Base-by-base conservation (phyloP, 2,113 vertebrate genomes). In the Gopherus flavomarginatus region DNA sequence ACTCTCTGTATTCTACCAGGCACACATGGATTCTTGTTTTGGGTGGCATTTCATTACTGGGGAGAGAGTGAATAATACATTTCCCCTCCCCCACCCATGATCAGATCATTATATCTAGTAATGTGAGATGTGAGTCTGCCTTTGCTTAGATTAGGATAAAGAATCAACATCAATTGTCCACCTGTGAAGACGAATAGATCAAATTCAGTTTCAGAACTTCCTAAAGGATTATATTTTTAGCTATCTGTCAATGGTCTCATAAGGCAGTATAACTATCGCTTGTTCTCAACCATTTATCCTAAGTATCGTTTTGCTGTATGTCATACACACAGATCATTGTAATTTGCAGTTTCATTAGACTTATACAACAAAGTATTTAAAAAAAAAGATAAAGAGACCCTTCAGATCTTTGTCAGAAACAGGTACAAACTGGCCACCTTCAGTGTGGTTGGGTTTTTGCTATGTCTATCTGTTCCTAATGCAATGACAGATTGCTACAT, bases 261-360 rank as follows among this genome's bases (percentile, higher is more conserved):
- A 92, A 86, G 81, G 81, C 75, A 49, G 86, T 82, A 82, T 86
- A 93, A 89, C 81, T 57, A 13, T 89, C 38, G 90, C 56, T 19
- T 86, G 16, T 86, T 97, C 81, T 90, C 35, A 42, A 27, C 5
- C 72, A 86, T 82, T 85, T 89, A 80, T 79, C 87, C 0, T 7
- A 95, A 92, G 56, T 38, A n/a, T 88, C 82, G 59, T 96, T 95
- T 90, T 94, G 19, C 85, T 93, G 81, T 44, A 44, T 77, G 72
- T 77, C 38, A 84, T 9, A 7, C 38, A 57, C 79, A 85, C 26
- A 57, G 86, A 95, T 87, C 86, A 93, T 57, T 93, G 53, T 65
- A 91, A 90, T 94, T 96, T 95, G 86, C 44, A 86, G 93, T 92
- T 95, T 78, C 88, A 50, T 42, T 95, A 95, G 91, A 95, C 95